These are phyloP conservation scores for Hemitrygon akajei DNA, from an alignment of 2,797 vertebrate genomes.

Conservation along the genomic window DNA sequence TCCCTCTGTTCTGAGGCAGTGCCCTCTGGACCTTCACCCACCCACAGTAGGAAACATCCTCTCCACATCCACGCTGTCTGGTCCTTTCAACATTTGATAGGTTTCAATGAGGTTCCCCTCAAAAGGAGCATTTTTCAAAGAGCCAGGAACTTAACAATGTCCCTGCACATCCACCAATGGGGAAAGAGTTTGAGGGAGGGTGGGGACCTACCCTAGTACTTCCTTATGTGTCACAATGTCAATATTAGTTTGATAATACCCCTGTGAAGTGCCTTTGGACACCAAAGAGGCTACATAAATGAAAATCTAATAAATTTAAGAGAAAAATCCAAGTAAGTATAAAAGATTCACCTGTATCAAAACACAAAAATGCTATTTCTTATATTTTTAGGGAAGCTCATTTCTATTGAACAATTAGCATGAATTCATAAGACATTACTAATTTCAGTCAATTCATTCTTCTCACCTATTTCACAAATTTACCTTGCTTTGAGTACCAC, in stretches of 20 bases:
- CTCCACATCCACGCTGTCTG: no score
- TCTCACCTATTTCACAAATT: not conserved
- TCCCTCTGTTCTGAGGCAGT: no score
- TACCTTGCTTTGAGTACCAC: not conserved
- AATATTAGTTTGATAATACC: not conserved
- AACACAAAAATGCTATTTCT: not conserved
- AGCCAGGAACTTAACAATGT: not conserved
- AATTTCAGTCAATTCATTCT: not conserved
- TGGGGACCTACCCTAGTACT: not conserved
- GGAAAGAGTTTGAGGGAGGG: no score
- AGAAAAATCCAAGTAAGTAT: not conserved
- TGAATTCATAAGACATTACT: not conserved
- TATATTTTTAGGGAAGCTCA: not conserved
- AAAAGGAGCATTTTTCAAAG: not conserved
- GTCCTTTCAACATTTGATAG: no score
- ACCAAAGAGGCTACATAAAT: not conserved
- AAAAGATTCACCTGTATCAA: not conserved
- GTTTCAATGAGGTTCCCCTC: no score
- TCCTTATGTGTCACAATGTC: not conserved
- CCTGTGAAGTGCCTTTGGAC: not conserved
- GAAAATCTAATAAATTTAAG: not conserved
- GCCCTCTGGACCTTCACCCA: no score
- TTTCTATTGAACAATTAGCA: not conserved
- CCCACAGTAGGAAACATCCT: no score
- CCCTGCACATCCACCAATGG: not conserved